Evolutionary conservation across 2,888 invertebrate species (phyloP).

Genomic region (Drosophila meridionalis): DNA sequence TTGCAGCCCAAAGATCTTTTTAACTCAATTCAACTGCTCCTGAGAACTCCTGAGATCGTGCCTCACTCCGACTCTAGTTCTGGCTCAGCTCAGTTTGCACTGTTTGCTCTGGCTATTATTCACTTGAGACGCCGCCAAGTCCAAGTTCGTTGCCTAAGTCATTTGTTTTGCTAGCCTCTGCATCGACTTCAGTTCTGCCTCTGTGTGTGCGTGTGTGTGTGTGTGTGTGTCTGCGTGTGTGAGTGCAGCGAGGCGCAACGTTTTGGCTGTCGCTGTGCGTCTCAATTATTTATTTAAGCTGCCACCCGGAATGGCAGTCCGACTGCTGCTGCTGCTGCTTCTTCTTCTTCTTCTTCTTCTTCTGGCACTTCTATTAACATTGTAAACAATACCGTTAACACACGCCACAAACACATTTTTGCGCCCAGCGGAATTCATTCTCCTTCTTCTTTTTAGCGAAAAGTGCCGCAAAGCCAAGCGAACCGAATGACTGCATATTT

Average conservation of each 20-base stretch:
- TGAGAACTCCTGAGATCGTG: neutral
- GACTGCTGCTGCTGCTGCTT: neutral
- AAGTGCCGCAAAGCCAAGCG: constrained; percentile 25
- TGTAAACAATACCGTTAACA: constrained; percentile 82
- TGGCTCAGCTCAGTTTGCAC: neutral
- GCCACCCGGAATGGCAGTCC: constrained; percentile 57
- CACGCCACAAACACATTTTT: constrained; percentile 46
- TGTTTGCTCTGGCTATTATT: constrained; percentile 24
- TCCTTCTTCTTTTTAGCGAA: constrained; percentile 33
- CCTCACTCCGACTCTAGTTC: neutral
- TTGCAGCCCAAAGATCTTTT: neutral
- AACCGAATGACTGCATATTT: constrained; percentile 53
- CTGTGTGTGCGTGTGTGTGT: neutral
- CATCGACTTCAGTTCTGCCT: neutral
- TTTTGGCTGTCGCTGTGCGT: constrained; percentile 52
- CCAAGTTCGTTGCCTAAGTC: constrained; percentile 74
- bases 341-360: neutral
- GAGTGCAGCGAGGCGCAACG: constrained; percentile 63
- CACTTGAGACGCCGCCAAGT: constrained; percentile 19
- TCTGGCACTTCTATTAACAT: constrained; percentile 70
- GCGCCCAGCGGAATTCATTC: constrained; percentile 42
- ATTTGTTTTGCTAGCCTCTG: constrained; percentile 50
- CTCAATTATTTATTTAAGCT: constrained; percentile 76
- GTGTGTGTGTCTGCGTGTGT: constrained; percentile 8
- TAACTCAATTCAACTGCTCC: neutral